Percentiles rank a stretch among this genome's conserved stretches.
phyloP scores from a whole-genome alignment of 1,140 invertebrate species.

The Ceratoteleas bidentatus region DNA sequence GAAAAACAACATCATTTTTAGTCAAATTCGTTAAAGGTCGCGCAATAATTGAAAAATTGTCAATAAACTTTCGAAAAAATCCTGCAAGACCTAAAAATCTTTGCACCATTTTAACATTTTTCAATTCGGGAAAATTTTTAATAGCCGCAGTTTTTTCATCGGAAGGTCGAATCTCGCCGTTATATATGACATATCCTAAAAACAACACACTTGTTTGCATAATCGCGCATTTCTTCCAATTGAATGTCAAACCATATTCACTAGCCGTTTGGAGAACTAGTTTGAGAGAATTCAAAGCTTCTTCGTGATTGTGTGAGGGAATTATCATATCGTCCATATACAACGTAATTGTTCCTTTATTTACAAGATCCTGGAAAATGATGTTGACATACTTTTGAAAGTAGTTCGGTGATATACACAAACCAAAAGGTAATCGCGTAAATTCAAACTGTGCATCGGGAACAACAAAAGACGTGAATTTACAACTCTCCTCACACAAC shows the following conservation, averaged over 20 bases:
- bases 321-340: slow-evolving; percentile 49
- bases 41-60: background rate
- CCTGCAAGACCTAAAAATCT: slow-evolving; percentile 57
- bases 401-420: slow-evolving; percentile 24
- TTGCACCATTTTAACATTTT: slow-evolving; percentile 53
- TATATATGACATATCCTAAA: slow-evolving; percentile 68
- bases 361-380: slow-evolving; percentile 19
- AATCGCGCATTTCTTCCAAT: slow-evolving; percentile 70
- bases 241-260: slow-evolving; percentile 62
- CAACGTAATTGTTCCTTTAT: background rate
- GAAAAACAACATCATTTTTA: slow-evolving; percentile 17
- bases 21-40: slow-evolving; percentile 7
- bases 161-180: slow-evolving; percentile 43
- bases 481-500: background rate
- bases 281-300: background rate
- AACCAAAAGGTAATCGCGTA: slow-evolving; percentile 15
- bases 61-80: slow-evolving; percentile 12
- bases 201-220: slow-evolving; percentile 59
- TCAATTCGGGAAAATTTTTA: slow-evolving; percentile 58
- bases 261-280: slow-evolving; percentile 5
- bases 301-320: background rate
- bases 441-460: slow-evolving; percentile 16
- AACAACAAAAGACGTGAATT: slow-evolving; percentile 7
- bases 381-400: slow-evolving; percentile 48
- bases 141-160: slow-evolving; percentile 52